Evolutionary conservation across 1,140 invertebrate genomes (phyloP), one percentile per base, ranked within the genome.

Genomic region (Melipona quadrifasciata): DNA sequence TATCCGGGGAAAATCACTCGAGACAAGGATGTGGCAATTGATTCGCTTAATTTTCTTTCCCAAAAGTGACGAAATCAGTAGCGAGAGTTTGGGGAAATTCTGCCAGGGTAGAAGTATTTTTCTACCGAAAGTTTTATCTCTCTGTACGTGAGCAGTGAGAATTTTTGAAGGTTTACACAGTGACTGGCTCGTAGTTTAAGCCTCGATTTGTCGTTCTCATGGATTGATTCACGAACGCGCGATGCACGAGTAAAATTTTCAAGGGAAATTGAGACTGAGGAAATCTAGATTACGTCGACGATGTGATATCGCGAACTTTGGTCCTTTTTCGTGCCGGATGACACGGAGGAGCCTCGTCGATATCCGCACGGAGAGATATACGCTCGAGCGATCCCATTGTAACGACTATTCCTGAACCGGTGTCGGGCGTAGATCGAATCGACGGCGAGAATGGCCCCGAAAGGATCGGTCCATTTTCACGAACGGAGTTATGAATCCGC

Each of bases 301-400:
- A 31, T 14, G 24, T 19, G 27, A 2, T 31, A 74, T 77, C 24
- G 27, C n/a, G 5, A 61, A 39, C 39, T 86, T 78, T 6, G 68
- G 14, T 86, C 31, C 57, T 83, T 82, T 86, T 78, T 75, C n/a
- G n/a, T 55, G 74, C 64, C 64, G 80, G 64, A 81, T 77, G 86
- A 82, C 75, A 70, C 72, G 27, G 81, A 80, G 58, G 76, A 73
- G 39, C 39, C 64, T 58, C 76, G 53, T 80, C 80, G 87, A 89
- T 86, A 87, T 57, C 24, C 12, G 72, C 70, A 71, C 61, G 79
- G 19, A 87, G 87, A 89, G 80, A 90, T 89, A 90, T 65, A 89
- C 90, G 90, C 90, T 87, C 82, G 80, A 89, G 17, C 79, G 90
- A 83, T 86, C 78, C 81, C 82, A 91, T 91, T 91, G 89, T 91